Evolutionary conservation across 2,113 vertebrate genomes (phyloP), one percentile per base, ranked within the genome.

Genomic region (Urocitellus parryii): DNA sequence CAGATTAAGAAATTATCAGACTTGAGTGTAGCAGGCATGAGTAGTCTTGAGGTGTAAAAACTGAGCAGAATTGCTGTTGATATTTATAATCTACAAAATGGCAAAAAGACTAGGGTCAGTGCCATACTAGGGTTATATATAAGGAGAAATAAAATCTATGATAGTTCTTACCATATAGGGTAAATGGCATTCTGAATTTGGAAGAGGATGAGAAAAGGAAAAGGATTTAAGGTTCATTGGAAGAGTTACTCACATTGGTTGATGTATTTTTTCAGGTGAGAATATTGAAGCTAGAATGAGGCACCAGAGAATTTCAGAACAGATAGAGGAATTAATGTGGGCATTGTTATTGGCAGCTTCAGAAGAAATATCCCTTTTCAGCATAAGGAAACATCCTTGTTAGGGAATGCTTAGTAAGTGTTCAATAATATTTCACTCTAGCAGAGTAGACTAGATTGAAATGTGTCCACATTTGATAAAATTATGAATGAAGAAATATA

Each of bases 251-350:
- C 90, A 79, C 91, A 76, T 82, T 88, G 73, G 92, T 73, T 87
- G 72, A 86, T 95, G 68, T 97, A 90, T 97, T 97, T 97, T 96
- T 97, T 94, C 96, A 97, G 97, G 95, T 96, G 97, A 97, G 95
- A 93, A 96, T 88, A 90, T 61, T 92, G 58, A 93, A 90, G 80
- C 88, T 87, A 45, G 53, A 84, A 93, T 58, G 90, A 96, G 94
- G n/a, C 91, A 80, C 78, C 82, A 32, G 76, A 94, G 78, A 96
- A 56, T 83, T 92, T 97, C 63, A 58, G 6, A 91, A 63, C 88
- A 61, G 67, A 56, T 32, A 88, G 70, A 48, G 39, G 81, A 61
- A 74, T 95, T 93, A 58, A 48, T 65, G 42, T 91, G 85, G 77
- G 42, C 76, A 81, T 56, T 92, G 79, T 39, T 88, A 32, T 14